Evolutionary conservation across 35 echinoderm and acorn worm genomes (phyloP).

Genomic region (Patiria miniata): DNA sequence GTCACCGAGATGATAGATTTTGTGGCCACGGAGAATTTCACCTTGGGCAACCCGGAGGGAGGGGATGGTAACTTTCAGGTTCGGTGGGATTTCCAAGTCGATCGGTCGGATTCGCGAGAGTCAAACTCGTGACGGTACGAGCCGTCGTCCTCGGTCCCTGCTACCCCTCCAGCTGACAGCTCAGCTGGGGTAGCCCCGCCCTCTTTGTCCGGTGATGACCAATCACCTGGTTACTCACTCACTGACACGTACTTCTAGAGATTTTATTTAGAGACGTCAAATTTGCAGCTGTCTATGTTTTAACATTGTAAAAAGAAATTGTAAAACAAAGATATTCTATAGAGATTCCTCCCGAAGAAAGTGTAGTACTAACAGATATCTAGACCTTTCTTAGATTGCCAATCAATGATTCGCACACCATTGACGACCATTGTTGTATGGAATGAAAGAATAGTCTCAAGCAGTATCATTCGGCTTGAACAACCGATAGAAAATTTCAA

Average conservation of each 20-base stretch:
- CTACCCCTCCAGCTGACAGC: neutral
- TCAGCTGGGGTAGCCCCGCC: neutral
- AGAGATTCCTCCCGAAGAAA: too few species aligned
- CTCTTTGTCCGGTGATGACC: neutral
- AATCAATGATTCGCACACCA: neutral
- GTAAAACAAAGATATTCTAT: neutral
- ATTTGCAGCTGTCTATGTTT: neutral
- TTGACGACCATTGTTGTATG: neutral
- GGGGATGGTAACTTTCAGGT: neutral
- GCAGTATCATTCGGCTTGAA: neutral
- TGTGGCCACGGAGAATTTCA: conserved; percentile 8
- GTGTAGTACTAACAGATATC: too few species aligned
- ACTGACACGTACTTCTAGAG: conserved; percentile 2
- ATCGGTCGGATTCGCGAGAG: neutral
- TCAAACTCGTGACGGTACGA: neutral
- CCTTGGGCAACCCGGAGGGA: neutral
- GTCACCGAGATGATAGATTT: conserved; percentile 14
- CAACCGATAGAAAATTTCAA: neutral
- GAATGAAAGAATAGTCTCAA: neutral
- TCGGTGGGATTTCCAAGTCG: conserved; percentile 2
- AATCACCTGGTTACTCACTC: neutral
- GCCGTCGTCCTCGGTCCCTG: conserved; percentile 7
- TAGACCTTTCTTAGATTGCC: neutral
- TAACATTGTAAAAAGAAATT: neutral
- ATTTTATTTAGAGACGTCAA: neutral